Evolutionary conservation across 2,113 vertebrate species (phyloP).

Genomic region (Platichthys stellatus): DNA sequence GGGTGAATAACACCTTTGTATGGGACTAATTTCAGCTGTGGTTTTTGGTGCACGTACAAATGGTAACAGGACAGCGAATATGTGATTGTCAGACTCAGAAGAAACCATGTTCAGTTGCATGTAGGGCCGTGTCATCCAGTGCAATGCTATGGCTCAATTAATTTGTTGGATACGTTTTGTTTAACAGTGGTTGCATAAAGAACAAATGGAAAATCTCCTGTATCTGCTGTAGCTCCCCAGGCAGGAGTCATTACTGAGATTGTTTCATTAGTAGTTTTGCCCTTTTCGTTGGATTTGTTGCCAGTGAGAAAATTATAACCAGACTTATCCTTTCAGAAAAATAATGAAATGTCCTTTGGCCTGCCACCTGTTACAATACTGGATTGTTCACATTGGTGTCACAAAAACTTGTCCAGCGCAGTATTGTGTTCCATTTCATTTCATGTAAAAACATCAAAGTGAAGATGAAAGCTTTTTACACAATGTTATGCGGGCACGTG

Average conservation of each 20-base stretch:
- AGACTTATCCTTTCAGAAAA: background rate
- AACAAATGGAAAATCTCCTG: background rate
- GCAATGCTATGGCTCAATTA: background rate
- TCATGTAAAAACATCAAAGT: slow-evolving; percentile 29
- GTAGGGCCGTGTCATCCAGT: background rate
- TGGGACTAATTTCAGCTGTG: background rate
- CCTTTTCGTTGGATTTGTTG: slow-evolving; percentile 9
- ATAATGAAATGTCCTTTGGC: background rate
- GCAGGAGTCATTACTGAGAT: background rate
- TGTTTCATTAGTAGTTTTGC: background rate
- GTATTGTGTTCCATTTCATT: slow-evolving; percentile 3
- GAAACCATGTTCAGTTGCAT: slow-evolving; percentile 1
- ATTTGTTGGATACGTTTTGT: background rate
- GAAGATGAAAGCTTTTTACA: slow-evolving; percentile 28
- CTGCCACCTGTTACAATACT: background rate
- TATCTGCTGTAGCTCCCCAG: background rate
- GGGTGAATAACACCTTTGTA: background rate
- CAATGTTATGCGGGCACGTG: slow-evolving; percentile 10
- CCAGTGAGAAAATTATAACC: background rate
- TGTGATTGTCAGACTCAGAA: background rate
- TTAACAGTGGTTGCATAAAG: background rate
- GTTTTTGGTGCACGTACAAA: background rate
- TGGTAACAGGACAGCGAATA: background rate
- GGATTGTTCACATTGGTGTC: slow-evolving; percentile 1
- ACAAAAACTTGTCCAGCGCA: background rate